These are phyloP conservation scores for Formica selysi DNA, from an alignment of 1,140 invertebrate genomes.

Conservation along the genomic window DNA sequence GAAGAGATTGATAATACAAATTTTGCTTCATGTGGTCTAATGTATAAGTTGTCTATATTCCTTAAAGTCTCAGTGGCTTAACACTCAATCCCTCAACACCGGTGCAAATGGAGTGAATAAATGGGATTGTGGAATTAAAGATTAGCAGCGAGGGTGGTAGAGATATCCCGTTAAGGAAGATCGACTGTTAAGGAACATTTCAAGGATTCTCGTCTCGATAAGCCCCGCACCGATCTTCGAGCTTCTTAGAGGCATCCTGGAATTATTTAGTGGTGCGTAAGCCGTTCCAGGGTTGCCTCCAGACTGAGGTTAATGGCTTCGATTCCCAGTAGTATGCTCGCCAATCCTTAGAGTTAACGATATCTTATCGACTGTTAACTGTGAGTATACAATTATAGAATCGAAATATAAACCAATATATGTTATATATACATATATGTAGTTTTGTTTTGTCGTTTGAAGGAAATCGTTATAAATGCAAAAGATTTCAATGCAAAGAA, in stretches of 20 bases:
- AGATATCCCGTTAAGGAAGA: slow-evolving; percentile 71
- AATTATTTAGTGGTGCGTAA: slow-evolving; percentile 78
- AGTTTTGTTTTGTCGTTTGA: slow-evolving; percentile 10
- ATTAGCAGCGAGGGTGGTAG: slow-evolving; percentile 66
- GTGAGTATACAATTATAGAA: slow-evolving; percentile 48
- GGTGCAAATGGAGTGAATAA: slow-evolving; percentile 63
- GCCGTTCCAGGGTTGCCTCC: slow-evolving; percentile 58
- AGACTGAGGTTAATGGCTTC: slow-evolving; percentile 76
- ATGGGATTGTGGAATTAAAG: slow-evolving; percentile 73
- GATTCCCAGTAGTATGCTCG: slow-evolving; percentile 71
- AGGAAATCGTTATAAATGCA: slow-evolving; percentile 21
- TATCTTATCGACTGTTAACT: slow-evolving; percentile 66
- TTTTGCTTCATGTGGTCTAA: neutral
- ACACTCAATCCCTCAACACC: neutral
- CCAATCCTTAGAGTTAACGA: slow-evolving; percentile 60
- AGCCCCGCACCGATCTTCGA: slow-evolving; percentile 60
- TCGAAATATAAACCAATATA: slow-evolving; percentile 30
- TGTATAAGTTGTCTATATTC: slow-evolving; percentile 11
- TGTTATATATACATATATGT: neutral
- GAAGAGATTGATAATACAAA: neutral
- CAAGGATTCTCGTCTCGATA: slow-evolving; percentile 72
- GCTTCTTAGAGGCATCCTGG: slow-evolving; percentile 66
- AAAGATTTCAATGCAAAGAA: neutral
- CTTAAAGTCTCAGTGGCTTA: slow-evolving; percentile 38
- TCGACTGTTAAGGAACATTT: slow-evolving; percentile 67